Percentiles rank a stretch among this genome's conserved stretches.
These are phyloP conservation scores for Drosophila ficusphila DNA, from an alignment of 1,140 invertebrate species.

Conservation along the genomic window DNA sequence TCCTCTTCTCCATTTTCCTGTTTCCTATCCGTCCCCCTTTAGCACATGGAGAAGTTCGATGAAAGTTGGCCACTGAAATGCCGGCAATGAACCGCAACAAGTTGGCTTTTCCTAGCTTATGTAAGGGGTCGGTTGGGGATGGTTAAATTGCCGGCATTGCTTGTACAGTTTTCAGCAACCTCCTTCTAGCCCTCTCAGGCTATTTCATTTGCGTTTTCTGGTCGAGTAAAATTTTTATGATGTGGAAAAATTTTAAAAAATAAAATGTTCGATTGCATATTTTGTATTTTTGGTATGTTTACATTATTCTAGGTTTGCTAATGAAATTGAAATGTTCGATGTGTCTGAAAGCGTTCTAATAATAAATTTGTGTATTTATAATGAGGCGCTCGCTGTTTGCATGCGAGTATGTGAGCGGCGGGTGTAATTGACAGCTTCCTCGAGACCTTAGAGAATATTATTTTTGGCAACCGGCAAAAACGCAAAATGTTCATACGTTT, in stretches of 20 bases:
- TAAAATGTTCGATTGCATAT: background rate
- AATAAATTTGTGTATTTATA: constrained; percentile 44
- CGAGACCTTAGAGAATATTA: constrained; percentile 43
- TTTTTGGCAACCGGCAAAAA: constrained; percentile 39
- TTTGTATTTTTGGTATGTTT: constrained; percentile 19
- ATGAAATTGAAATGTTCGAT: constrained; percentile 51
- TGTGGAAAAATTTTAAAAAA: constrained; percentile 19
- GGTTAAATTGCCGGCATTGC: background rate
- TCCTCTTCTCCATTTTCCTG: background rate
- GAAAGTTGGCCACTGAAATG: constrained; percentile 32
- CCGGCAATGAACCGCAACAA: constrained; percentile 41
- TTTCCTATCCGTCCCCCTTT: background rate
- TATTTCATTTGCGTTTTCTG: constrained; percentile 26
- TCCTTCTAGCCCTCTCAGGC: background rate
- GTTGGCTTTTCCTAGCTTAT: constrained; percentile 11
- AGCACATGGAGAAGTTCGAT: constrained; percentile 4
- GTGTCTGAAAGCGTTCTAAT: constrained; percentile 32
- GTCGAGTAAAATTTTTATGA: constrained; percentile 17
- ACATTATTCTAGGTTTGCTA: constrained; percentile 38
- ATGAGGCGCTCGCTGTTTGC: constrained; percentile 13
- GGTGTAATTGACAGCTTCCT: constrained; percentile 47
- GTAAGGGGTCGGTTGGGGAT: background rate
- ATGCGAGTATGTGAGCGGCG: constrained; percentile 11
- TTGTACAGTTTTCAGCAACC: background rate
- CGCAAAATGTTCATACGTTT: constrained; percentile 32